Conservation (phyloP, 2,113 vertebrate genomes). For the Festucalex cinctus region DNA sequence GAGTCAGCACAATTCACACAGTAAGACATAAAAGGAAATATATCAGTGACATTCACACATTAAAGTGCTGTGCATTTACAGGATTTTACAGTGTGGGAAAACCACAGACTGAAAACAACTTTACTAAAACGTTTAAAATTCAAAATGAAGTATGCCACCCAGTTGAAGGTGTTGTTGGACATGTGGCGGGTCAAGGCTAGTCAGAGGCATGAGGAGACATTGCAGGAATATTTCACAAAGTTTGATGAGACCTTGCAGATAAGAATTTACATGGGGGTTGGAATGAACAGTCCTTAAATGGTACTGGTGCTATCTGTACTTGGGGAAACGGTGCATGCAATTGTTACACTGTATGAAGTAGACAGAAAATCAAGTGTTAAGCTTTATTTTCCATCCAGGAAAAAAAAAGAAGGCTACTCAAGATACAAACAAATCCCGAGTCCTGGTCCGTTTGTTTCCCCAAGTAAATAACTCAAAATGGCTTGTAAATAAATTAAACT, state of each 20-base stretch:
- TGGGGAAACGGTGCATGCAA: neutral
- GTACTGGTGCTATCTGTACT: neutral
- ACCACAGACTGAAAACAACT: neutral
- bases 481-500: no score
- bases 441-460: no score
- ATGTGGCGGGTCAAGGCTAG: conserved; percentile 9
- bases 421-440: no score
- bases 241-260: conserved; percentile 29
- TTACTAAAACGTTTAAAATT: no score
- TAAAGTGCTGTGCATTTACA: neutral
- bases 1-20: conserved; percentile 6
- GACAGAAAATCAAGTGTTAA: neutral
- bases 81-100: neutral
- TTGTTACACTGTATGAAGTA: neutral
- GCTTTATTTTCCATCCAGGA: neutral
- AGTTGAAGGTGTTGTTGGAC: conserved; percentile 7
- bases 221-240: conserved; percentile 29
- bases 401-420: no score
- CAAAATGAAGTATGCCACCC: neutral
- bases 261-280: conserved; percentile 26
- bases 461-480: no score
- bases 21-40: neutral
- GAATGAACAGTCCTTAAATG: conserved; percentile 24
- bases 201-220: conserved; percentile 15
- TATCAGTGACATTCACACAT: neutral